A percentile compares a stretch with the other conserved stretches of the same genome.
Conservation (phyloP, 2,797 vertebrate species). For the Rallus crepitans region DNA sequence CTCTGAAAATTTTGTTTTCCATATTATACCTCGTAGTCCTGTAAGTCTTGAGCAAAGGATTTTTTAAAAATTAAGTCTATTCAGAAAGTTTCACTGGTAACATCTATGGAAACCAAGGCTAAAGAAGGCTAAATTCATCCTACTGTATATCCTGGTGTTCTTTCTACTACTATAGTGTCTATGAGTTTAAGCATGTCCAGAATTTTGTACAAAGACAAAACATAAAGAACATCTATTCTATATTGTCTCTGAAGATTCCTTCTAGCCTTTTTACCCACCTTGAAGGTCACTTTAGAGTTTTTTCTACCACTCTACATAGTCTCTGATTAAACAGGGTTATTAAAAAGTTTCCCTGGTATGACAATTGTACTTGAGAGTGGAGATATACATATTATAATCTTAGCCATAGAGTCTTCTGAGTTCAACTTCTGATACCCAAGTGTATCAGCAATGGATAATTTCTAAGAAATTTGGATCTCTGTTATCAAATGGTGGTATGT, state of each 20-base stretch:
- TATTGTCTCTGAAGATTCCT: not conserved
- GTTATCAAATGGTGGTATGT: not conserved
- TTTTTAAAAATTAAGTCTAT: not conserved
- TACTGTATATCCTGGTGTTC: not conserved
- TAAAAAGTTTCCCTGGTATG: not conserved
- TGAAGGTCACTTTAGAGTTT: not conserved
- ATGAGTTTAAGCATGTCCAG: not conserved
- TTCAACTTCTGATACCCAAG: not conserved
- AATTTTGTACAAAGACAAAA: not conserved
- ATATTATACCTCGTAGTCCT: not conserved
- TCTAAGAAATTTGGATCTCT: not conserved
- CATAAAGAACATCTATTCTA: not conserved
- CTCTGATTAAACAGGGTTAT: not conserved
- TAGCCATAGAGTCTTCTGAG: not conserved
- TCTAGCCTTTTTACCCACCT: not conserved
- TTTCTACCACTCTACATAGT: not conserved
- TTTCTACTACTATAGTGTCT: not conserved
- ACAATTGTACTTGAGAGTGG: not conserved
- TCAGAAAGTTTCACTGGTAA: not conserved
- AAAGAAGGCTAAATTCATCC: not conserved
- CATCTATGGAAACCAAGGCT: not conserved
- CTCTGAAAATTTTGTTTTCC: not conserved
- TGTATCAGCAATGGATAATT: not conserved
- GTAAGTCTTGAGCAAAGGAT: not conserved
- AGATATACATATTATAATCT: not conserved